Evolutionary conservation across 1,140 invertebrate species (phyloP).

Genomic region (Aphis craccivora): DNA sequence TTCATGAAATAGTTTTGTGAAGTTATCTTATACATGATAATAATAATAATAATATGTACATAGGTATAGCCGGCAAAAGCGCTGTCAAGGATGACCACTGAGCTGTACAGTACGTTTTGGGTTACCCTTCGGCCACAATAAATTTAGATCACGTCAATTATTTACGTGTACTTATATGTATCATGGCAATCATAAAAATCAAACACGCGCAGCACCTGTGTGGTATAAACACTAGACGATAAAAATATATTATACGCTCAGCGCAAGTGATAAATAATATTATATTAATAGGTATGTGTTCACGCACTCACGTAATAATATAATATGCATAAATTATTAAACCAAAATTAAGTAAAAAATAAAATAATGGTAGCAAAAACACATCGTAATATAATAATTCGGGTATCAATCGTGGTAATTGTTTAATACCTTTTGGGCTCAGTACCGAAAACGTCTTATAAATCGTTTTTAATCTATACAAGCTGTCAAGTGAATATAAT

Average conservation of each 20-base stretch:
- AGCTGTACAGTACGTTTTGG: neutral
- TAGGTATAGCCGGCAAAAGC: neutral
- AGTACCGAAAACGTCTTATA: neutral
- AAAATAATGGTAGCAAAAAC: neutral
- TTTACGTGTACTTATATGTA: neutral
- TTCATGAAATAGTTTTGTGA: neutral
- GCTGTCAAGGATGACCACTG: neutral
- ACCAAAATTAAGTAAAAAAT: neutral
- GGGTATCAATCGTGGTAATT: neutral
- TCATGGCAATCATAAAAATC: constrained; percentile 12
- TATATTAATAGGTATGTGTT: neutral
- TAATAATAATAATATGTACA: neutral
- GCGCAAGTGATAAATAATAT: neutral
- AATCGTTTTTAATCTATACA: constrained; percentile 7
- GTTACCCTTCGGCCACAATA: neutral
- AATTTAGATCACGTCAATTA: constrained; percentile 23
- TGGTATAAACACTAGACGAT: neutral
- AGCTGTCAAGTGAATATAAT: neutral
- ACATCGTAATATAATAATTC: neutral
- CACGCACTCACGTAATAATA: neutral
- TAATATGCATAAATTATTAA: neutral
- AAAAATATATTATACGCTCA: neutral
- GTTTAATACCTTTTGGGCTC: neutral
- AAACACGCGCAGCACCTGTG: neutral
- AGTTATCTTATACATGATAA: neutral